Percentiles rank a stretch among this genome's conserved stretches.
phyloP scores from a whole-genome alignment of 1,140 invertebrate genomes.

The Zaprionus ghesquierei region DNA sequence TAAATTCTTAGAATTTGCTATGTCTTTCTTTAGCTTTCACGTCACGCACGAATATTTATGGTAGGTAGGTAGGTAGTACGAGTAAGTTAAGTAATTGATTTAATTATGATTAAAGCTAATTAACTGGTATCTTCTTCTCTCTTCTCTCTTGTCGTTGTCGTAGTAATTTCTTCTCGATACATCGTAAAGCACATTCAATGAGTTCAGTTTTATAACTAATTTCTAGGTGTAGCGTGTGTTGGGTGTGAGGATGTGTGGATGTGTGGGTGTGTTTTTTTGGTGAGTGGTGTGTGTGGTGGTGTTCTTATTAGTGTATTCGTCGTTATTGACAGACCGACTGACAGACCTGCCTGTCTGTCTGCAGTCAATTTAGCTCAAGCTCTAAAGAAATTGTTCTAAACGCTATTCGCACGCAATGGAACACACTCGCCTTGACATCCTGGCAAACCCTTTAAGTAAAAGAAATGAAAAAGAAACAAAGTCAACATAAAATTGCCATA shows the following conservation, averaged over 20 bases:
- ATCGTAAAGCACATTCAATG: conserved; percentile 27
- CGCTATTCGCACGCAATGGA: conserved; percentile 84
- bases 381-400: conserved; percentile 60
- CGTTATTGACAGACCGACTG: conserved; percentile 18
- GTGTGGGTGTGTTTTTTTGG: not conserved
- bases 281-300: too few species aligned
- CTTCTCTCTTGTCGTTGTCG: conserved; percentile 1
- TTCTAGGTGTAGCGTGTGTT: conserved; percentile 10
- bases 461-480: conserved; percentile 80
- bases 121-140: not conserved
- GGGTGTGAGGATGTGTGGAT: conserved; percentile 1
- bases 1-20: conserved; percentile 81
- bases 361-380: conserved; percentile 40
- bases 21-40: conserved; percentile 79
- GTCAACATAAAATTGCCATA: conserved; percentile 75
- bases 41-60: conserved; percentile 40
- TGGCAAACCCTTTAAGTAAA: conserved; percentile 83
- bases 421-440: conserved; percentile 84
- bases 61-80: conserved; percentile 19
- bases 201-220: conserved; percentile 25
- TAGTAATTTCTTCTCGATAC: conserved; percentile 1
- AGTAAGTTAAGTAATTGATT: conserved; percentile 20
- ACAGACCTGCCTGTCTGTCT: not conserved
- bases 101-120: conserved; percentile 39
- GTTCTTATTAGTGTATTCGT: conserved; percentile 9